Evolutionary conservation across 2,113 vertebrate genomes (phyloP), one percentile per base, ranked within the genome.

Genomic region (Holacanthus passer): DNA sequence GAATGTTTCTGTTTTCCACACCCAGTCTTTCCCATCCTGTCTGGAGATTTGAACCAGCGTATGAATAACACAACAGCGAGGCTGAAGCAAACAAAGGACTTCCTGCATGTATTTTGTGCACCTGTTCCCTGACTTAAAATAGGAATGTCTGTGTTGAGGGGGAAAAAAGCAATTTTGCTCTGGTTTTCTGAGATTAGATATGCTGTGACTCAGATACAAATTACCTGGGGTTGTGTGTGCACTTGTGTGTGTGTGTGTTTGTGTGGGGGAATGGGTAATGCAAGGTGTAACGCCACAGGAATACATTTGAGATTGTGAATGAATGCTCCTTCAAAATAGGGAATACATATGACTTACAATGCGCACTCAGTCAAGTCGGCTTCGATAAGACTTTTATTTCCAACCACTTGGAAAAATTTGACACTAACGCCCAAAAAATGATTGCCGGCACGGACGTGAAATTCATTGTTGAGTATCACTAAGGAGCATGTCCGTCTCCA

Each of bases 141-240:
- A 76, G 85, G 59, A 87, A 66, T 3, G 62, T 68, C 67, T 88
- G 83, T 69, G 80, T 83, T 63, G 77, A 35, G 47, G 1, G 3
- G 7, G 6, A 72, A 83, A 89, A 74, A 92, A 81, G 86, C 85
- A 72, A 91, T 91, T 88, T 81, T 73, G 63, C 84, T 88, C 79
- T 88, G 88, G 67, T 89, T 88, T 63, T 74, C 73, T 77, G 81
- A 89, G 91, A 88, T 93, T 92, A 92, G 88, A 91, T 87, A 77
- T 84, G 90, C 87, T 81, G 74, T 82, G 91, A 85, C 81, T 91
- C 66, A 63, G 86, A 90, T 82, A 89, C 86, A 89, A 91, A 89
- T 83, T 58, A 86, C 81, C 73, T 84, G n/a, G 53, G 82, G 50
- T 77, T 22, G 59, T 31, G 72, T 67, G 37, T 63, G 71, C 17